These are phyloP conservation scores for Trichogramma evanescens DNA, from an alignment of 2,888 invertebrate genomes.

Conservation along the genomic window DNA sequence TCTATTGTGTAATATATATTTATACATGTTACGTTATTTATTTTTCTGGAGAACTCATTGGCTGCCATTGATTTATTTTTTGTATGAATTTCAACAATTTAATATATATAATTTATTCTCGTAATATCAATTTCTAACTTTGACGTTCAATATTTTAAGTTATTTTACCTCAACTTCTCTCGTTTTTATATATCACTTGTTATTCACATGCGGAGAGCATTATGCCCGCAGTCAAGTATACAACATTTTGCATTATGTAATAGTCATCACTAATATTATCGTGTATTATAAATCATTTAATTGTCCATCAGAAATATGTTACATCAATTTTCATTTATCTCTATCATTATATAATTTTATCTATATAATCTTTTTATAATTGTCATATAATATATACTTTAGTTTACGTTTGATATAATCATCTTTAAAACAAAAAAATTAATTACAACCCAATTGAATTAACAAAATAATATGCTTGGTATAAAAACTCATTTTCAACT, in stretches of 20 bases:
- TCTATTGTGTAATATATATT: too few relatives aligned
- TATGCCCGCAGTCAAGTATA: conserved; percentile 17
- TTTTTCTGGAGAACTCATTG: conserved; percentile 5
- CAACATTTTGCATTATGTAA: conserved; percentile 20
- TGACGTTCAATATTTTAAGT: conserved; percentile 12
- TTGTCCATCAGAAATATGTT: conserved; percentile 44
- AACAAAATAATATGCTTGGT: too few relatives aligned
- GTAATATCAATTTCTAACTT: too few relatives aligned
- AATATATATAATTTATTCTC: too few relatives aligned
- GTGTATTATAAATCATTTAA: conserved; percentile 28
- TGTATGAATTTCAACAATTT: too few relatives aligned
- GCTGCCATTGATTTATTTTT: conserved; percentile 13
- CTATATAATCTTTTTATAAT: conserved; percentile 40
- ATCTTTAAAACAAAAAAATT: too few relatives aligned
- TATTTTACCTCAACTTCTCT: conserved; percentile 17
- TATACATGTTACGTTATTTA: too few relatives aligned
- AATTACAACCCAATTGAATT: too few relatives aligned
- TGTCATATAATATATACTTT: conserved; percentile 27
- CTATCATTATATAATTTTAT: conserved; percentile 31
- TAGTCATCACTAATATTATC: conserved; percentile 15
- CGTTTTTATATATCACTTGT: conserved; percentile 4
- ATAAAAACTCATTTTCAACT: too few relatives aligned
- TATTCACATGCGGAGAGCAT: not conserved
- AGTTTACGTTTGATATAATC: too few relatives aligned
- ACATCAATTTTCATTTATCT: conserved; percentile 37